Evolutionary conservation across 2,113 vertebrate genomes (phyloP), one percentile per base, ranked within the genome.

Genomic region (Strigops habroptila): DNA sequence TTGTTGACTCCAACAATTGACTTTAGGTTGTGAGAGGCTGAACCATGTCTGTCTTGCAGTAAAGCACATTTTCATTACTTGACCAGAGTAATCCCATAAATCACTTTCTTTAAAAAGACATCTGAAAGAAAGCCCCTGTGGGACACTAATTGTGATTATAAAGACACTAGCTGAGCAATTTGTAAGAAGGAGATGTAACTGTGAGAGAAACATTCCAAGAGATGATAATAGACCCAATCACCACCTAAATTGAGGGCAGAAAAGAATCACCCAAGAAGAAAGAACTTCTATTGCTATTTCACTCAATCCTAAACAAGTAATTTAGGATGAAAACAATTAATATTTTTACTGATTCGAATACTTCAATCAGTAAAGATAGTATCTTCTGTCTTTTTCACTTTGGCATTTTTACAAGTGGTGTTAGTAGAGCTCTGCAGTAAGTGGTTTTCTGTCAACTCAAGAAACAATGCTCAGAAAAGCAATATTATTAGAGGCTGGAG

Each of bases 1-100:
- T 37, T 18, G 13, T 12, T 48, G 43, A 7, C 51, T 86, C 74
- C 39, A 64, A 1, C 24, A 43, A 3, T 71, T 86, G 0, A 0
- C 21, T 6, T 46, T 46, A 41, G 5, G 12, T 55, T 48, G 21
- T 25, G n/a, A 82, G 44, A 75, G 35, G 35, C 27, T 78, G 43
- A 90, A 39, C n/a, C 39, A 28, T 9, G 6, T 41, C 39, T 33
- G 19, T 25, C 46, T 48, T 63, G 35, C 48, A 86, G 53, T 23
- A 86, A 74, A 88, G 39, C 28, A 69, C 35, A 41, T 81, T 81
- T 83, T 86, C 76, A 55, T 88, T 0, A 13, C 16, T 35, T 74
- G 59, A 84, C 28, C 41, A 70, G 18, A 7, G 46, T 44, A 63
- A 83, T 39, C 39, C 44, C 30, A 44, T 64, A 55, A 88, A 91